phyloP scores from a whole-genome alignment of 2,113 vertebrate genomes.

The Oophaga pumilio region DNA sequence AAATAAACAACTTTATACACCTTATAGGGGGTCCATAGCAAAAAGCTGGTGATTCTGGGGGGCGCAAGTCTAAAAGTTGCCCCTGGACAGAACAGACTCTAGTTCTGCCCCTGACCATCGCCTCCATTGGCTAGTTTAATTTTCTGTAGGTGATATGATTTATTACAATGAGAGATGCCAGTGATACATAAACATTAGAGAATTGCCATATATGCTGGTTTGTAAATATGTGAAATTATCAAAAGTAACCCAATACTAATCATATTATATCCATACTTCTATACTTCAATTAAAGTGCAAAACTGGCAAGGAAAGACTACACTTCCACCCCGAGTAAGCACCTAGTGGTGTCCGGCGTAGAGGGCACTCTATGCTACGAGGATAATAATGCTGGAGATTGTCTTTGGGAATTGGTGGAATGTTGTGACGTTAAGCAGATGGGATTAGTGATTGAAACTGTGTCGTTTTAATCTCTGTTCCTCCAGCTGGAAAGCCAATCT shows the following conservation, averaged over 20 bases:
- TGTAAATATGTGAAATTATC: neutral
- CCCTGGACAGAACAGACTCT: too few species aligned
- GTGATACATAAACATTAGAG: neutral
- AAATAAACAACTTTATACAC: too few species aligned
- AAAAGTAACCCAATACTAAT: neutral
- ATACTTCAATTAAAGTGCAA: neutral
- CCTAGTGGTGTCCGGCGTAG: conserved; percentile 47
- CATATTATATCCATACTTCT: neutral
- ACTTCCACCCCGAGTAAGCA: conserved; percentile 24
- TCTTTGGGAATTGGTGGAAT: conserved; percentile 57
- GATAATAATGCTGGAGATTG: conserved; percentile 54
- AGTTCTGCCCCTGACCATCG: too few species aligned
- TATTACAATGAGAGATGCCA: neutral
- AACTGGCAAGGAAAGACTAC: conserved; percentile 15
- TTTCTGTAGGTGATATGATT: neutral
- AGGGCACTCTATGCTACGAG: conserved; percentile 51
- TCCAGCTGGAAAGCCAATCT: conserved; percentile 63
- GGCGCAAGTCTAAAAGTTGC: too few species aligned
- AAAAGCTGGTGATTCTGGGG: too few species aligned
- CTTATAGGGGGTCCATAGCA: too few species aligned
- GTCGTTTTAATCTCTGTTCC: conserved; percentile 60
- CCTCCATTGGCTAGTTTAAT: neutral
- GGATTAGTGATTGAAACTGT: conserved; percentile 58
- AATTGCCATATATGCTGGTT: neutral
- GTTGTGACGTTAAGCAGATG: conserved; percentile 56